A percentile compares a stretch with the other conserved stretches of the same genome.
These are phyloP conservation scores for Apis dorsata DNA, from an alignment of 1,140 invertebrate species.

Conservation along the genomic window DNA sequence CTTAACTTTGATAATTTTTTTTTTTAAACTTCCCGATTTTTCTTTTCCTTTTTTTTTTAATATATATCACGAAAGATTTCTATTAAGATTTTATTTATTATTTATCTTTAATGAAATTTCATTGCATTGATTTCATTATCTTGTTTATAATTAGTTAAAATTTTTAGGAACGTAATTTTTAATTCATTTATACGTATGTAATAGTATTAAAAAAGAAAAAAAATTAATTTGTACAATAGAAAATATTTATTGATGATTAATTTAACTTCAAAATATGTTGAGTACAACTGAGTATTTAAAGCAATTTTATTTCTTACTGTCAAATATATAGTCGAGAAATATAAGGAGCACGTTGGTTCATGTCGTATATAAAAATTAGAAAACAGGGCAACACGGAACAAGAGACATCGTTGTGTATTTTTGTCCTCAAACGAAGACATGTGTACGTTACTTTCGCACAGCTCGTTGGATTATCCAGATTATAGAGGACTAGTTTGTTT, in stretches of 20 bases:
- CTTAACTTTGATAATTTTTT: neutral
- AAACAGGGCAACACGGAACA: neutral
- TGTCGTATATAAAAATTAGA: neutral
- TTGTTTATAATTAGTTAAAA: too few relatives aligned
- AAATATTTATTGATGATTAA: neutral
- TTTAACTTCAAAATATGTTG: neutral
- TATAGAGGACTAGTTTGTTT: constrained; percentile 41
- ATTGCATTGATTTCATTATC: too few relatives aligned
- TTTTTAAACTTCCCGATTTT: too few relatives aligned
- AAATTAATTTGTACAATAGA: neutral
- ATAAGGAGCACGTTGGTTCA: too few relatives aligned
- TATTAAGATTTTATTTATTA: too few relatives aligned
- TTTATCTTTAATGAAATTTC: too few relatives aligned
- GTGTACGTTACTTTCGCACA: constrained; percentile 35
- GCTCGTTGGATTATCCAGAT: constrained; percentile 58
- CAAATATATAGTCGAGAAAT: neutral
- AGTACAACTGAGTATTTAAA: neutral
- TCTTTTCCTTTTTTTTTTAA: too few relatives aligned
- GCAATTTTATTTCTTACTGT: neutral
- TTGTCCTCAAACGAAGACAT: neutral
- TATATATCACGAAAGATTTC: too few relatives aligned
- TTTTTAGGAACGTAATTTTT: too few relatives aligned
- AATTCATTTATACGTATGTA: too few relatives aligned
- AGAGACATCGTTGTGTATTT: constrained; percentile 1
- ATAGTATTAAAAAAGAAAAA: too few relatives aligned